phyloP scores from a whole-genome alignment of 2,888 invertebrate genomes.

The Eupithecia pulchellata region DNA sequence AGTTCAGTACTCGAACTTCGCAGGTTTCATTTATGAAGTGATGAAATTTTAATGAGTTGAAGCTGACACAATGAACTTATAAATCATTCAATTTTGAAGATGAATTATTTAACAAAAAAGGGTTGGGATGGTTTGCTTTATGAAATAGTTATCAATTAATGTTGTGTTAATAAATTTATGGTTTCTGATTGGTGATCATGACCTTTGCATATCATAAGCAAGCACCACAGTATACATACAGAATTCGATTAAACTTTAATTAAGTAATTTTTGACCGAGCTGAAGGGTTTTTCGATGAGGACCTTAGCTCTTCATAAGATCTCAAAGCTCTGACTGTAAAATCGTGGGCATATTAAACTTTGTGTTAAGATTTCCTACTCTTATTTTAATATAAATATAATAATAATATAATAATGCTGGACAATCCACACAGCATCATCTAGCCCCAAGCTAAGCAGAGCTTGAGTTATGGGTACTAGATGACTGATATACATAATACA shows the following conservation, averaged over 20 bases:
- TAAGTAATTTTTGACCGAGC: background rate
- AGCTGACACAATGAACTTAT: background rate
- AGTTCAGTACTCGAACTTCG: slow-evolving; percentile 46
- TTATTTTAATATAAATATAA: no score
- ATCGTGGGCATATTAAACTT: no score
- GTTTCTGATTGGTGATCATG: background rate
- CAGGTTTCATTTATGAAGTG: slow-evolving; percentile 25
- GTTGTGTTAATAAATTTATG: background rate
- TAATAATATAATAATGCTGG: no score
- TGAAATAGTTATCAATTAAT: background rate
- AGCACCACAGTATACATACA: background rate
- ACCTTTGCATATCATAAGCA: background rate
- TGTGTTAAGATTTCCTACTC: no score
- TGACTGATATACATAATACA: no score
- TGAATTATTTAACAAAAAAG: background rate
- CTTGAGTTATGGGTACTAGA: no score
- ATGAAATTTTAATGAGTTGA: background rate
- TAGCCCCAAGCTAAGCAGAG: no score
- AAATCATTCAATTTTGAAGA: background rate
- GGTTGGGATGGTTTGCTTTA: background rate
- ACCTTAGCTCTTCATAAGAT: background rate
- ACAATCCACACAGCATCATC: no score
- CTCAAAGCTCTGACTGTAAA: no score
- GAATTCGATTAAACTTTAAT: background rate
- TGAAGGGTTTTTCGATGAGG: background rate